Base-by-base conservation (phyloP, 1,140 invertebrate genomes). In the Calycopis cecrops region DNA sequence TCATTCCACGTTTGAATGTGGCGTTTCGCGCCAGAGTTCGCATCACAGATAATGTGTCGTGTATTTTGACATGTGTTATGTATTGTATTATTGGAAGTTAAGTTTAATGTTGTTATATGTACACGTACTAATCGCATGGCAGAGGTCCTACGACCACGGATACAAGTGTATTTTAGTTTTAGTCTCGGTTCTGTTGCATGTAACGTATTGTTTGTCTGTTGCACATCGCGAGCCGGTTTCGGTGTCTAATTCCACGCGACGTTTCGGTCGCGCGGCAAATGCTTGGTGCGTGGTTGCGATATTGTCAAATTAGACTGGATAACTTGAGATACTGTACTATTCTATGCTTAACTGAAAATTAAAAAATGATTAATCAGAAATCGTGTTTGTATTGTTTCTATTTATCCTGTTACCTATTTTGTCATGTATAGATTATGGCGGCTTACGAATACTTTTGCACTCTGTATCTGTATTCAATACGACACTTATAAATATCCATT, bases 301-400 rank as follows among this genome's bases (percentile, higher is more conserved):
- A 69, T 66, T 83, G 79, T 80, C 78, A 70, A 73, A 74, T 71
- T 80, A 78, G 78, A 82, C 76, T 83, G 79, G 81, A 69, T 65
- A 74, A 71, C 65, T 77, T 79, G 75, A 68, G 71, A 70, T 76
- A 83, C 73, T 86, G 79, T 86, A 86, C 79, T 86, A 81, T 81
- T 86, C 82, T 86, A 82, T 86, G 83, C 83, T 86, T 86, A 84
- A 82, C 70, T 79, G 77, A 84, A 75, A 86, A 86, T 83, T n/a
- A 84, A 86, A 86, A 70, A 78, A 80, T 76, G 71, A 84, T 81
- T 84, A 86, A 86, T 80, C 79, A 59, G 67, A 85, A 40, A 44
- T 0, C 17, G 21, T 28, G 21, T 28, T 33, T 48, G 18, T 61
- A 56, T 68, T 59, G 67, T 66, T 66, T 53, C 50, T 38, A 49